phyloP scores from a whole-genome alignment of 2,888 invertebrate species.

The Empis stercorea region DNA sequence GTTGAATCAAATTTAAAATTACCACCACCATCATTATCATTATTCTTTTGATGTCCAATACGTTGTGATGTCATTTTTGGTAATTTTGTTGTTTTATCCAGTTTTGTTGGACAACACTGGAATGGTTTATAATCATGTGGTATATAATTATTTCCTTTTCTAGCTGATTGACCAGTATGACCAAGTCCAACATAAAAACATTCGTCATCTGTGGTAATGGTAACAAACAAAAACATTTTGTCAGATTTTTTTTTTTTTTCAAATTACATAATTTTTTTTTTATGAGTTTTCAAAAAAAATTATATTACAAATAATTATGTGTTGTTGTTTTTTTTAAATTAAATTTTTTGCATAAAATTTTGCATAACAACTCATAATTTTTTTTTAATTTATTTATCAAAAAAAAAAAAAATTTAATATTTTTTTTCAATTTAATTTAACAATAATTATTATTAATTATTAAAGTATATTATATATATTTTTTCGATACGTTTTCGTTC shows the following conservation, averaged over 20 bases:
- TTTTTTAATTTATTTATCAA: too few relatives aligned
- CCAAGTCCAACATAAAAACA: conserved; percentile 94
- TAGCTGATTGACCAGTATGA: conserved; percentile 46
- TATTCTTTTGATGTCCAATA: conserved; percentile 27
- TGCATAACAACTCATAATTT: conserved; percentile 3
- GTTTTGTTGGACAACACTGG: conserved; percentile 84
- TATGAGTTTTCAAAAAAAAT: too few relatives aligned
- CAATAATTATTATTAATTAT: too few relatives aligned
- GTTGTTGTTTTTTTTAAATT: too few relatives aligned
- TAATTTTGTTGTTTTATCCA: conserved; percentile 64
- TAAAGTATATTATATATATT: too few relatives aligned
- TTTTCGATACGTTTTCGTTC: too few relatives aligned
- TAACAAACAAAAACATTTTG: conserved; percentile 67
- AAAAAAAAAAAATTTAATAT: too few relatives aligned
- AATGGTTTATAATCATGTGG: conserved; percentile 70
- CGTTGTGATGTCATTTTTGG: conserved; percentile 53
- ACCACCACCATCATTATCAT: conserved; percentile 16
- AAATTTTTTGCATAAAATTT: too few relatives aligned
- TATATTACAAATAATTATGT: too few relatives aligned
- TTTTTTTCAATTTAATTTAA: too few relatives aligned
- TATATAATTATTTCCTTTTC: conserved; percentile 29
- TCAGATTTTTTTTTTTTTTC: conserved; percentile 43
- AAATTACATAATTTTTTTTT: conserved; percentile 9
- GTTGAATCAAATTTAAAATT: conserved; percentile 20
- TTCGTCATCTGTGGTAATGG: conserved; percentile 75